Evolutionary conservation across 1,140 invertebrate genomes (phyloP), one percentile per base, ranked within the genome.

Genomic region (Drosophila kanapiae): DNA sequence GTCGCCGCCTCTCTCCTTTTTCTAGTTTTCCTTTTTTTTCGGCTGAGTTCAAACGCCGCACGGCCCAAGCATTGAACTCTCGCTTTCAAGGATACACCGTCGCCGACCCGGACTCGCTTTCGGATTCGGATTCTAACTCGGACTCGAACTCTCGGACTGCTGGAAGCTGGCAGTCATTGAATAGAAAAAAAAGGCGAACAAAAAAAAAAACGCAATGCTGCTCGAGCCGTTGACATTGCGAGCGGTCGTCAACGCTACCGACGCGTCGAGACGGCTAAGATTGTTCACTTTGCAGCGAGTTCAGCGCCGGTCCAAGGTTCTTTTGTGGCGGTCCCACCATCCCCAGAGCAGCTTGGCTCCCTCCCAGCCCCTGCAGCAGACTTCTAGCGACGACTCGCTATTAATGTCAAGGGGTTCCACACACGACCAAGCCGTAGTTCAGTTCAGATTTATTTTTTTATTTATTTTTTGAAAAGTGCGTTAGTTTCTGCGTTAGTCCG

Each of bases 371-470:
- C 54, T 61, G 60, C 60, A 49, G 79, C 54, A 62, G 35, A 60
- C 49, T 61, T 53, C 60, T 37, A 78, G 53, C 62, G 45, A 69
- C 84, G 65, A 70, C 64, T 78, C 69, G 75, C 65, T 90, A 90
- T 90, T 90, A 90, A 90, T 90, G 85, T 90, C 85, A 90, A 90
- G 85, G 85, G 85, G 85, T 85, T 88, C 85, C 78, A 88, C 85
- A 84, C 82, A 88, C 82, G 78, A 86, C 79, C 67, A 65, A 58
- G 60, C 61, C 56, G 58, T 33, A 53, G 60, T 40, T 69, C 8
- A 56, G 53, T n/a, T 56, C 14, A 7, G 0, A 0, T 78, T 59
- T 37, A 4, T 0, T 9, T 76, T 62, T 29, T 53, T 48, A 81
- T 9, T 23, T 63, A n/a, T n/a, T 18, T 27, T 72, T 78, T 75